Evolutionary conservation across 2,113 vertebrate species (phyloP).

Genomic region (Solea senegalensis): DNA sequence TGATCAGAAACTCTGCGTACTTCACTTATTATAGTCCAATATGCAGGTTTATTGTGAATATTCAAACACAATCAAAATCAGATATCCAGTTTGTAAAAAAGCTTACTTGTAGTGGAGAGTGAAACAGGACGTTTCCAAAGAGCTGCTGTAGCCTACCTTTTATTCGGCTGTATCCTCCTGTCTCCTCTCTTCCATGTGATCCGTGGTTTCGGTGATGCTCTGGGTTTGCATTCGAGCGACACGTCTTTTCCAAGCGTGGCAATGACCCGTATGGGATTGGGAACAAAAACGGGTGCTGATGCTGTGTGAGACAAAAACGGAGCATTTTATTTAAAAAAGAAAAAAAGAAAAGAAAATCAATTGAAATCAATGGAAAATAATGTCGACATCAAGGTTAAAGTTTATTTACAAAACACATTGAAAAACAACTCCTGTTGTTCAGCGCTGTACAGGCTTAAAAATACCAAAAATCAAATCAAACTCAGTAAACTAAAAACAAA

Average conservation of each 20-base stretch:
- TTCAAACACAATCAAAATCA: background rate
- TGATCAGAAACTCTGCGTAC: background rate
- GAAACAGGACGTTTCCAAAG: background rate
- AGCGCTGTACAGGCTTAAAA: no score
- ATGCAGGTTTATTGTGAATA: no score
- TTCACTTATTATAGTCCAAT: background rate
- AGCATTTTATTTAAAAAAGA: background rate
- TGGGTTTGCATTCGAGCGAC: conserved; percentile 89
- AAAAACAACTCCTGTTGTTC: no score
- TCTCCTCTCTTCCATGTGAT: conserved; percentile 93
- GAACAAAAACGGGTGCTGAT: conserved; percentile 88
- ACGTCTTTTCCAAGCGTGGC: conserved; percentile 90
- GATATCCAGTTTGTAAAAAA: background rate
- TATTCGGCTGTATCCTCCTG: conserved; percentile 84
- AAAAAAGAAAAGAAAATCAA: background rate
- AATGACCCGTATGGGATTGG: conserved; percentile 86
- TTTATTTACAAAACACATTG: no score
- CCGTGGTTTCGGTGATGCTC: conserved; percentile 91
- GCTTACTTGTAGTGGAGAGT: background rate
- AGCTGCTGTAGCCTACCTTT: conserved; percentile 80
- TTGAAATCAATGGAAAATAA: background rate
- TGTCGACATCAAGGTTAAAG: background rate
- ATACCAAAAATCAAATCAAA: no score
- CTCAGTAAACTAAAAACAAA: no score
- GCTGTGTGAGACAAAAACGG: conserved; percentile 76